phyloP scores from a whole-genome alignment of 2,113 vertebrate genomes.

The Oncorhynchus keta region DNA sequence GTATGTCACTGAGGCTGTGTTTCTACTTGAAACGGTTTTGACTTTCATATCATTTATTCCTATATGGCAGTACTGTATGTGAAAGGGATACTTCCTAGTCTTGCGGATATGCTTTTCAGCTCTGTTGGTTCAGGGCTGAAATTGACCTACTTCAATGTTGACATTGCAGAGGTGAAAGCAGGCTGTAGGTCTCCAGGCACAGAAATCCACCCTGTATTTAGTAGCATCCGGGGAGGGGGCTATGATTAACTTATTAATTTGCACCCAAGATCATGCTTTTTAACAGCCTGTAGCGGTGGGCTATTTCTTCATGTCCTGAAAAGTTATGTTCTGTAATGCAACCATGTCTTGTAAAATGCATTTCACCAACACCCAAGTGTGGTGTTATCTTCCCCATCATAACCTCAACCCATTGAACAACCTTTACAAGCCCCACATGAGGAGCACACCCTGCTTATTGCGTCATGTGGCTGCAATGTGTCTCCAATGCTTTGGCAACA shows the following conservation, averaged over 20 bases:
- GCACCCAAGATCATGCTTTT: neutral
- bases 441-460: slow-evolving; percentile 34
- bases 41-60: no score
- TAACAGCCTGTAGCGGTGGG: neutral
- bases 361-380: slow-evolving; percentile 2
- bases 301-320: neutral
- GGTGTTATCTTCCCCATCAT: neutral
- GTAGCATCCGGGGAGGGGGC: slow-evolving; percentile 20
- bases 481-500: neutral
- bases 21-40: no score
- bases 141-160: neutral
- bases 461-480: slow-evolving; percentile 30
- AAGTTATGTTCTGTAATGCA: neutral
- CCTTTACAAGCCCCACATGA: slow-evolving; percentile 25
- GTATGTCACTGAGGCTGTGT: no score
- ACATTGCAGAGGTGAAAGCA: slow-evolving; percentile 1
- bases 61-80: no score
- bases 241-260: neutral
- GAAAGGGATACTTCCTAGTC: no score
- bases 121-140: no score
- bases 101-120: no score
- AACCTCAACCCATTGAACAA: slow-evolving; percentile 20
- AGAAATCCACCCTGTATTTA: slow-evolving; percentile 12
- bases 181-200: neutral
- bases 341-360: neutral